Base-by-base conservation (phyloP, 2,797 vertebrate genomes). In the Jordanella pulchra region DNA sequence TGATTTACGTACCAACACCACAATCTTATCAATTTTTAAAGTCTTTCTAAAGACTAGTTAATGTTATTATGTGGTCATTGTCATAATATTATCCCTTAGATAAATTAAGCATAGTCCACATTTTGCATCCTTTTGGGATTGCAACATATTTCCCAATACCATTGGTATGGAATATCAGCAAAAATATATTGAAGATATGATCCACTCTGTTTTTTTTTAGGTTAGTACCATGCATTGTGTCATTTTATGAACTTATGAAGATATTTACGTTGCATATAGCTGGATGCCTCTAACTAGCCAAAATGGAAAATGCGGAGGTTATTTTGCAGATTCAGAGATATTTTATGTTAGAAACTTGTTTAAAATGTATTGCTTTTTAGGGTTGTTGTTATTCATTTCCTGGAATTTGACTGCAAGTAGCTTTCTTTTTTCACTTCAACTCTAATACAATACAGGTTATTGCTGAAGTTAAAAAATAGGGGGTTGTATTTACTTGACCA, bases 381-480 rank as follows among this genome's bases (percentile, higher is more conserved):
- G 39, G 54, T 45, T n/a, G 25, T 65, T 15, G 12, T 44, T 23
- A 48, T 54, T 13, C 27, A n/a, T 2, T 13, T 18, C 10, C 50
- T 71, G 27, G 18, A 32, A 69, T 7, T 69, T 18, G 35, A 68
- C 7, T 35, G 10, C 67, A 4, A 30, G 64, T 50, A 61, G 54
- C 14, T 1, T 32, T 27, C 68, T 80, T 73, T 3, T 65, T 79
- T 67, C 2, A 3, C 50, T 56, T 42, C 17, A 23, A 28, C 7
- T 54, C 25, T 28, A 21, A 3, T 58, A 21, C 32, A 54, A 21
- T 3, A 14, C 23, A 54, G 11, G 23, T 51, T 14, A 30, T 54
- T 74, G 18, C 55, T 11, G 6, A 76, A 65, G 61, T 70, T 75
- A 32, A 0, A 77, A 73, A 67, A 74, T 1, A 18, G 56, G 44